phyloP scores from a whole-genome alignment of 2,113 vertebrate genomes.

The Labrus mixtus region DNA sequence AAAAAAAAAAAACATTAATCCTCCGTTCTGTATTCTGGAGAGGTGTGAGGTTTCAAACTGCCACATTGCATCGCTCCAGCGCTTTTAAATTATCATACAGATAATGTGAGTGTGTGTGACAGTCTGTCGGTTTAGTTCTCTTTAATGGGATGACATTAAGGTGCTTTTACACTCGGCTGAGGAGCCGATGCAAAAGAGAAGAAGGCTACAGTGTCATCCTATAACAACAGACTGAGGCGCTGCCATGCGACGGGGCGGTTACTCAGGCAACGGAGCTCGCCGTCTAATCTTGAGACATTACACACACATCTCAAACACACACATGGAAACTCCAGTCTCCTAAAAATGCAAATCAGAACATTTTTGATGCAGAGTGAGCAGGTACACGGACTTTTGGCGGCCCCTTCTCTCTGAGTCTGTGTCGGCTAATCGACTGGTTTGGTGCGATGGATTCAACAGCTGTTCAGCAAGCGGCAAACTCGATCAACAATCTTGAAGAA shows the following conservation, averaged over 20 bases:
- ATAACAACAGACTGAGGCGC: slow-evolving; percentile 16
- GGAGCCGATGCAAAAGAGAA: slow-evolving; percentile 52
- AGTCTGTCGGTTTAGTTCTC: slow-evolving; percentile 63
- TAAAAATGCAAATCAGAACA: slow-evolving; percentile 61
- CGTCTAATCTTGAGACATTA: slow-evolving; percentile 43
- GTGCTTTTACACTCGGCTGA: slow-evolving; percentile 57
- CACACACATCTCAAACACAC: slow-evolving; percentile 51
- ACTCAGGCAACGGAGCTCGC: slow-evolving; percentile 53
- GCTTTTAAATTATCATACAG: slow-evolving; percentile 67
- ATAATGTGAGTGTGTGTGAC: slow-evolving; percentile 62
- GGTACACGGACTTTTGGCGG: slow-evolving; percentile 42
- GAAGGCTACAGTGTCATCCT: slow-evolving; percentile 16
- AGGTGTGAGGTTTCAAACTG: slow-evolving; percentile 38
- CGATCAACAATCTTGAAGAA: too few species aligned
- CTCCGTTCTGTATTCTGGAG: slow-evolving; percentile 50
- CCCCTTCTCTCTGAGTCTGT: not conserved
- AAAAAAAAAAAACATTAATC: slow-evolving; percentile 62
- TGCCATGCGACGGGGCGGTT: slow-evolving; percentile 30
- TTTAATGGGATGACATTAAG: slow-evolving; percentile 65
- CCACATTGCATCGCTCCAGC: slow-evolving; percentile 45
- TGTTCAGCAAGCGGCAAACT: slow-evolving; percentile 12
- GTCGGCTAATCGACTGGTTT: slow-evolving; percentile 57
- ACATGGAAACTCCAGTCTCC: slow-evolving; percentile 52
- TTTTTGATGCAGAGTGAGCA: slow-evolving; percentile 31
- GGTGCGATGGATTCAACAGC: slow-evolving; percentile 35